These are phyloP conservation scores for Falco punctatus DNA, from an alignment of 2,113 vertebrate genomes.

Conservation along the genomic window DNA sequence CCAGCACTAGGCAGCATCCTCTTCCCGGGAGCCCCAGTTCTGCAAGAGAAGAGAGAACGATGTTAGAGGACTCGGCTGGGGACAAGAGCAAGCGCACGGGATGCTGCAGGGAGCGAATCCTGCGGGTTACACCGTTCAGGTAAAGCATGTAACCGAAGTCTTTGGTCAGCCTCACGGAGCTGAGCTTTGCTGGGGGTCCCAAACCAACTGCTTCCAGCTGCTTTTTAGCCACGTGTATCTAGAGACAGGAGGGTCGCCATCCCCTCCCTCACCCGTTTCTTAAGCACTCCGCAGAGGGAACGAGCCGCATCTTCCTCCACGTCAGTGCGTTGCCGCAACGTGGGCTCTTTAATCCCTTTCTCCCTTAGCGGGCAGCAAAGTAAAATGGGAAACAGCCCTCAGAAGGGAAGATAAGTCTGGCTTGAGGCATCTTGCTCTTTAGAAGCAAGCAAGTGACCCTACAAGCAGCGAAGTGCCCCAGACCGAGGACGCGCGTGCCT, in stretches of 20 bases:
- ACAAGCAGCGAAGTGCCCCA: neutral
- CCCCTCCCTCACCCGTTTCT: neutral
- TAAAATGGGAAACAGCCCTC: neutral
- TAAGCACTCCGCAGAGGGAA: neutral
- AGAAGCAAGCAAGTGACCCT: conserved; percentile 53
- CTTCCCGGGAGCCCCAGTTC: conserved; percentile 81
- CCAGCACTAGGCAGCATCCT: conserved; percentile 83
- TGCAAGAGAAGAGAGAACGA: conserved; percentile 67
- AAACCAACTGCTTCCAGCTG: neutral
- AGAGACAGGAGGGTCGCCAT: neutral
- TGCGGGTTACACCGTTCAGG: rapidly evolving
- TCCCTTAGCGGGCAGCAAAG: neutral
- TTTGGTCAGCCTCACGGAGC: neutral
- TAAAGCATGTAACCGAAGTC: rapidly evolving
- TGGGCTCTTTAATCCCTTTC: neutral
- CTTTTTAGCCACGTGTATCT: rapidly evolving
- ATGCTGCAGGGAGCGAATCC: neutral
- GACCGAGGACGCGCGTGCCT: conserved; percentile 34
- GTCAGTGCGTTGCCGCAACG: neutral
- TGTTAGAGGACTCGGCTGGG: neutral
- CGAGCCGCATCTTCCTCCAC: neutral
- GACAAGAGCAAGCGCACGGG: neutral
- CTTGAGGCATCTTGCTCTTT: conserved; percentile 33
- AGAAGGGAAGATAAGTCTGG: conserved; percentile 41
- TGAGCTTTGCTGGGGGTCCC: neutral